A percentile compares a stretch with the other conserved stretches of the same genome.
Evolutionary conservation across 2,888 invertebrate species (phyloP).

Genomic region (Lepetodrilus schrolli): DNA sequence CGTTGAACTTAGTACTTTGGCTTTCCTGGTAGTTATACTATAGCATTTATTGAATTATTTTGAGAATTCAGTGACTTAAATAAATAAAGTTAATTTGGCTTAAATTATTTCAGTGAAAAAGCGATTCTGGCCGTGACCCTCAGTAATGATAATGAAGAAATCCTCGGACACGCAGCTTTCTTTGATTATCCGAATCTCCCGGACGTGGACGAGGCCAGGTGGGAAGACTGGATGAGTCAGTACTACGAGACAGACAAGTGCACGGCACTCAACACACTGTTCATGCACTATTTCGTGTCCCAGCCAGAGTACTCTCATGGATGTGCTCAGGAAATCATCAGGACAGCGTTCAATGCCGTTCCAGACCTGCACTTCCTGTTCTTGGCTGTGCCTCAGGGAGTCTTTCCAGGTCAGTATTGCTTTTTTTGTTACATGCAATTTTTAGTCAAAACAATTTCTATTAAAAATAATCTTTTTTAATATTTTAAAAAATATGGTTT

Average conservation of each 20-base stretch:
- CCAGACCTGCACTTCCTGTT: constrained; percentile 73
- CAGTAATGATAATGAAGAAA: constrained; percentile 71
- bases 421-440: too few relatives aligned
- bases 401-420: constrained; percentile 67
- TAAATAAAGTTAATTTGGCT: too few relatives aligned
- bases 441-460: too few relatives aligned
- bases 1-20: too few relatives aligned
- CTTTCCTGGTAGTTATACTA: too few relatives aligned
- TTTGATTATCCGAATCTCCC: constrained; percentile 73
- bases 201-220: constrained; percentile 65
- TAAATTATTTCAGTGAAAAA: constrained; percentile 68
- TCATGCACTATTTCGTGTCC: constrained; percentile 74
- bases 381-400: constrained; percentile 67
- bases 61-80: too few relatives aligned
- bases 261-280: constrained; percentile 71
- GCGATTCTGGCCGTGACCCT: constrained; percentile 74
- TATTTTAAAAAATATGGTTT: too few relatives aligned
- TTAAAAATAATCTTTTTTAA: too few relatives aligned
- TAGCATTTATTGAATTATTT: too few relatives aligned
- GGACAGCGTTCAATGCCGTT: constrained; percentile 74
- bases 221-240: constrained; percentile 69
- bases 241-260: constrained; percentile 55
- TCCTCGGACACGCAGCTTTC: constrained; percentile 74
- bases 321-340: constrained; percentile 72
- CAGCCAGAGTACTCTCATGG: constrained; percentile 71